Base-by-base conservation (phyloP, 1,140 invertebrate species). In the Drosophila tsacasi region DNA sequence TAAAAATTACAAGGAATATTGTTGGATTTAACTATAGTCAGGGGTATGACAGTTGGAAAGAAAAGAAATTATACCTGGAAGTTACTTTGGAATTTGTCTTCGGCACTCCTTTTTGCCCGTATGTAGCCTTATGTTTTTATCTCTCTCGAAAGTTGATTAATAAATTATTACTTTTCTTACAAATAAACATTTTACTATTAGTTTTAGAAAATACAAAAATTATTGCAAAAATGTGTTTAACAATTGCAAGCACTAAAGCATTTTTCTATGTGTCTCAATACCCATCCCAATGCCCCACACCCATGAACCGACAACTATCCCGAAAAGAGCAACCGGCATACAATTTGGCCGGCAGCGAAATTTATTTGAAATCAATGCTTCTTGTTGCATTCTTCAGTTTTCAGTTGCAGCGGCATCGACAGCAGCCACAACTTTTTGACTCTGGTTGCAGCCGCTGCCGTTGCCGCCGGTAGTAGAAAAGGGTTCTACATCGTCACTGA, bases 301-400 rank as follows among this genome's bases (percentile, higher is more conserved):
- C 74, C 74, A 76, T 35, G 54, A 32, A 50, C 54, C 74, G 62
- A 76, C 74, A 76, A 76, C 72, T 76, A 77, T 62, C 40, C 75
- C 63, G 69, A 77, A 77, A 77, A 77, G 69, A 73, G 84, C 84
- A 87, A 69, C 84, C 84, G 81, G 79, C 85, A 90, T 85, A 90
- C 85, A 90, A 90, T 90, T 90, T 90, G 85, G 85, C 85, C 85
- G 85, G 75, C 85, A 90, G 85, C 85, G 79, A 90, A 90, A 90
- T 90, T 90, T 90, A 90, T 90, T 90, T 90, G 86, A 90, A 90
- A 90, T 90, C 85, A 90, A 90, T 90, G 85, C 85, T 90, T 87
- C 84, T 87, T 87, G 84, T 87, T 90, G 81, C 85, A 90, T 90
- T 90, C 85, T 90, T 90, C 76, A 82, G 83, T 77, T 80, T 90